Evolutionary conservation across 2,888 invertebrate genomes (phyloP).

Genomic region (Pollenia amentaria): DNA sequence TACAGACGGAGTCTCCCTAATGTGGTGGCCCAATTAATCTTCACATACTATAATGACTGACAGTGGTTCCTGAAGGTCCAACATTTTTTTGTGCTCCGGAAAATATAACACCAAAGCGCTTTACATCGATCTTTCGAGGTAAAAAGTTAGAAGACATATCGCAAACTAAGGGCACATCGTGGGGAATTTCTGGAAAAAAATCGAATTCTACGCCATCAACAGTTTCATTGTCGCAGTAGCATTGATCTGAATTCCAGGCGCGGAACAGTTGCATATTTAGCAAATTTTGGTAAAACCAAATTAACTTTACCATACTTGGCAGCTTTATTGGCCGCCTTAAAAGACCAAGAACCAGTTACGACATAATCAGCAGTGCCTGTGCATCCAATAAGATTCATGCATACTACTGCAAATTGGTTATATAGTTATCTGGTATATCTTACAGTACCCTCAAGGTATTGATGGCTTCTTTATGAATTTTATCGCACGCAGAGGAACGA

Average conservation of each 20-base stretch:
- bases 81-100: constrained; percentile 99
- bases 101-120: constrained; percentile 97
- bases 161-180: too few species aligned
- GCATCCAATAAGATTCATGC: constrained; percentile 94
- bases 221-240: constrained; percentile 99
- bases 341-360: constrained; percentile 97
- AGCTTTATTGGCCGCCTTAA: constrained; percentile 97
- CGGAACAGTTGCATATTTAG: constrained; percentile 91
- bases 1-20: too few species aligned
- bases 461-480: constrained; percentile 86
- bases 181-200: constrained; percentile 90
- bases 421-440: constrained; percentile 96
- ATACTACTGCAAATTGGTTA: constrained; percentile 96
- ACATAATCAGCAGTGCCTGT: too few species aligned
- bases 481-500: constrained; percentile 92
- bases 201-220: constrained; percentile 97
- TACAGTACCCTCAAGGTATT: constrained; percentile 81
- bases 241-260: constrained; percentile 94
- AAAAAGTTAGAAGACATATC: too few species aligned
- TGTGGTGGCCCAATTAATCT: too few species aligned
- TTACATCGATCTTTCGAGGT: constrained; percentile 93
- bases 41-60: constrained; percentile 96
- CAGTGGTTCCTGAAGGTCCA: constrained; percentile 96
- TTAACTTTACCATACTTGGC: constrained; percentile 96
- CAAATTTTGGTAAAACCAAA: constrained; percentile 90